Evolutionary conservation across 2,888 invertebrate species (phyloP).

Genomic region (Drosophila paranaensis): DNA sequence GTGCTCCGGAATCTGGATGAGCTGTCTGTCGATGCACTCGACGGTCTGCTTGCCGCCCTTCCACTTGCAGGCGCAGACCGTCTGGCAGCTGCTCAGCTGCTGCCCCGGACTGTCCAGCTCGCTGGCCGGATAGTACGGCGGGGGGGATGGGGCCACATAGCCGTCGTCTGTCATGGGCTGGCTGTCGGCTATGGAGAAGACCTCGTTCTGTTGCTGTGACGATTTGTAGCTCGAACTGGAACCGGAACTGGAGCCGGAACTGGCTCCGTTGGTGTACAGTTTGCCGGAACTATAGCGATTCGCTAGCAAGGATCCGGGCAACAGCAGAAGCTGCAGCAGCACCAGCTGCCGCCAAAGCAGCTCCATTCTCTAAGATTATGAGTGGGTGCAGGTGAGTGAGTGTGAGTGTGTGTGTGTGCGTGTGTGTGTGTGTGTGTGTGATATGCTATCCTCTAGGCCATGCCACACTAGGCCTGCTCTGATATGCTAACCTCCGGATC

Average conservation of each 20-base stretch:
- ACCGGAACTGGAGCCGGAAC: constrained; percentile 23
- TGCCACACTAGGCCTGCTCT: too few species aligned
- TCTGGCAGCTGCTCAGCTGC: constrained; percentile 86
- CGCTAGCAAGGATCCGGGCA: constrained; percentile 37
- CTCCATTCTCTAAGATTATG: neutral
- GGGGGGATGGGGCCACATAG: constrained; percentile 59
- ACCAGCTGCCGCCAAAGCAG: constrained; percentile 21
- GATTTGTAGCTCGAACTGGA: constrained; percentile 23
- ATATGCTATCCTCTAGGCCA: too few species aligned
- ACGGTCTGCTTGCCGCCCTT: constrained; percentile 97
- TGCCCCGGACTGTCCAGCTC: constrained; percentile 58
- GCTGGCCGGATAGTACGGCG: constrained; percentile 33
- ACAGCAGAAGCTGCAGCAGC: constrained; percentile 43
- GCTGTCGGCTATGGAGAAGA: constrained; percentile 79
- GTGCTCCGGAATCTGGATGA: constrained; percentile 93
- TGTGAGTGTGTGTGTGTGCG: neutral
- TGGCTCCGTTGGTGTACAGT: constrained; percentile 56
- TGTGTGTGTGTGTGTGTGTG: constrained; percentile 12
- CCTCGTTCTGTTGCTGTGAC: constrained; percentile 70
- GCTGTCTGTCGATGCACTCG: constrained; percentile 93
- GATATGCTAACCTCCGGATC: neutral
- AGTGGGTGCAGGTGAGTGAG: neutral
- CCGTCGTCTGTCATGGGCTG: constrained; percentile 82
- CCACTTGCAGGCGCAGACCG: constrained; percentile 96
- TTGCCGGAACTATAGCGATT: constrained; percentile 59